A percentile compares a stretch with the other conserved stretches of the same genome.
phyloP scores from a whole-genome alignment of 2,888 invertebrate species.

The Ormyrus labotus region DNA sequence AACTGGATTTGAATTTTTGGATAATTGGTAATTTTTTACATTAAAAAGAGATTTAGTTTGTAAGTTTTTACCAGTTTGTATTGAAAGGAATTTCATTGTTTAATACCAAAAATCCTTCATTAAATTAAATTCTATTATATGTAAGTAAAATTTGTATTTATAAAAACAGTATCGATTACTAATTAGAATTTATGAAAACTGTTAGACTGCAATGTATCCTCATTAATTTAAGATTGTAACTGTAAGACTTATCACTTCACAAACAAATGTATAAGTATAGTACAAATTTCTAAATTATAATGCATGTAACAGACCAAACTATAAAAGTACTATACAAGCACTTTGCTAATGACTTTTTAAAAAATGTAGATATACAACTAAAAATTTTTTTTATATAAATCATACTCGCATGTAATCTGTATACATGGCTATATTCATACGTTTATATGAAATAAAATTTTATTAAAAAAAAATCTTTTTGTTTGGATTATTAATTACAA shows the following conservation, averaged over 20 bases:
- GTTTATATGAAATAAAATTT: slow-evolving; percentile 50
- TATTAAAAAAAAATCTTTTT: slow-evolving; percentile 5
- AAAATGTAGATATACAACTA: slow-evolving; percentile 1
- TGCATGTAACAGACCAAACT: slow-evolving; percentile 41
- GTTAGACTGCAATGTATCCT: slow-evolving; percentile 48
- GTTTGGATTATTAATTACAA: slow-evolving; percentile 1
- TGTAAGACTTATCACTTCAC: slow-evolving; percentile 33
- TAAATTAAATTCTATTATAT: background rate
- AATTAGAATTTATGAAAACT: background rate
- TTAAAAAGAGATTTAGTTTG: background rate
- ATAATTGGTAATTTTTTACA: slow-evolving; percentile 76
- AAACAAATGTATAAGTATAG: slow-evolving; percentile 49
- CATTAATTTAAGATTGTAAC: slow-evolving; percentile 51
- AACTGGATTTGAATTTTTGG: slow-evolving; percentile 79
- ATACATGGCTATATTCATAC: slow-evolving; percentile 27
- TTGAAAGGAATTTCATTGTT: slow-evolving; percentile 1
- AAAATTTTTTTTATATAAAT: slow-evolving; percentile 16
- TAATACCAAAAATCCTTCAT: background rate
- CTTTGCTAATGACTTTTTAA: slow-evolving; percentile 29
- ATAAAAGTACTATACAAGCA: slow-evolving; percentile 32
- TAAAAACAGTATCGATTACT: background rate
- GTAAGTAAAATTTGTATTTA: slow-evolving; percentile 18
- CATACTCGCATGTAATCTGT: slow-evolving; percentile 8
- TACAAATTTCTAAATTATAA: slow-evolving; percentile 48
- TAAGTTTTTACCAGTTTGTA: slow-evolving; percentile 20